Conservation (phyloP, 2,888 invertebrate genomes). For the Prosapia bicincta region DNA sequence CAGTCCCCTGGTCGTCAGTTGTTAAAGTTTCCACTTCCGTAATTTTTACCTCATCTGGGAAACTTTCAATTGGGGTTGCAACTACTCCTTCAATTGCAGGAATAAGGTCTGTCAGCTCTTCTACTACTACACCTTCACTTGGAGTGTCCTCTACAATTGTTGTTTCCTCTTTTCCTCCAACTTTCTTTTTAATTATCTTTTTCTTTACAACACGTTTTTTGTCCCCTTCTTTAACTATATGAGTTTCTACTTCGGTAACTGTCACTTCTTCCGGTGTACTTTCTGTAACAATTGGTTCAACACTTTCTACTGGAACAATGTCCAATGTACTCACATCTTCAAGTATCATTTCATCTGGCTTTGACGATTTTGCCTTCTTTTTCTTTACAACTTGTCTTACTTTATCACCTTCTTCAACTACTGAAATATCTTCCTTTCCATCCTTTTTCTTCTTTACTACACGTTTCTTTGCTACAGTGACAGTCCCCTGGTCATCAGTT, state of each 20-base stretch:
- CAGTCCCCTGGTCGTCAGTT: conserved; percentile 30
- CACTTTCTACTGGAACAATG: background rate
- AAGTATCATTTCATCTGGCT: background rate
- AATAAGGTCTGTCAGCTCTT: conserved; percentile 37
- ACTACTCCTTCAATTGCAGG: conserved; percentile 42
- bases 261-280: conserved; percentile 7
- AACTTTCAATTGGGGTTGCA: conserved; percentile 39
- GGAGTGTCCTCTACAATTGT: conserved; percentile 42
- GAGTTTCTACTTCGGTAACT: conserved; percentile 27
- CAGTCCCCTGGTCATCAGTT: conserved; percentile 2
- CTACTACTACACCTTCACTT: conserved; percentile 43
- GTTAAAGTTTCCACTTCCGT: conserved; percentile 41
- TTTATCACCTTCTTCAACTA: background rate
- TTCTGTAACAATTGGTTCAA: background rate
- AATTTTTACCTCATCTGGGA: conserved; percentile 44
- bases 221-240: conserved; percentile 42
- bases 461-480: conserved; percentile 19
- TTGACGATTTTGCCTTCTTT: background rate
- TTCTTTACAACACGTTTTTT: conserved; percentile 50
- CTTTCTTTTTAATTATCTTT: conserved; percentile 40
- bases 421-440: conserved; percentile 24
- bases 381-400: conserved; percentile 1
- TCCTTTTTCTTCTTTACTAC: conserved; percentile 34
- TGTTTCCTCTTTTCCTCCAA: conserved; percentile 36
- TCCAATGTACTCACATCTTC: conserved; percentile 11